Percentiles rank a stretch among this genome's conserved stretches.
Conservation (phyloP, 2,797 vertebrate species). For the Rhinogobio ventralis region DNA sequence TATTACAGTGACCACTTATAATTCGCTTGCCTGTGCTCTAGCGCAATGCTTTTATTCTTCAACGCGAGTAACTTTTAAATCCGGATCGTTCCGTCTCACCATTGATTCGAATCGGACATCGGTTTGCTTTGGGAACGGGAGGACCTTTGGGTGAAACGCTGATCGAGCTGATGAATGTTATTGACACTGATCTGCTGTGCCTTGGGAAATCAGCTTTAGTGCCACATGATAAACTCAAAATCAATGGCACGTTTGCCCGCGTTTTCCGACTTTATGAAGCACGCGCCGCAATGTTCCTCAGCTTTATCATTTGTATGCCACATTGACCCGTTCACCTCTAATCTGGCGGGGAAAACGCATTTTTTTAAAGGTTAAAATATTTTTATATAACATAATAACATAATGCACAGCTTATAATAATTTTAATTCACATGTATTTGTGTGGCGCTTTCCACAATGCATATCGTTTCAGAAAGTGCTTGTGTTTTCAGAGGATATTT, state of each 20-base stretch:
- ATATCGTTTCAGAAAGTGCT: too few relatives aligned
- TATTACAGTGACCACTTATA: neutral
- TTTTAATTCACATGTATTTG: too few relatives aligned
- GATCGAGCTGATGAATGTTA: constrained; percentile 83
- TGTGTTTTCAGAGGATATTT: neutral
- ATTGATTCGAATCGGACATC: constrained; percentile 70
- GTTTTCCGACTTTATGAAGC: constrained; percentile 80
- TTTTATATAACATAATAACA: too few relatives aligned
- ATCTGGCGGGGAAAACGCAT: constrained; percentile 70
- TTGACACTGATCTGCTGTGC: constrained; percentile 86
- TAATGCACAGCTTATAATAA: too few relatives aligned
- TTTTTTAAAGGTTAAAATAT: neutral
- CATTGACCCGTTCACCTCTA: constrained; percentile 74
- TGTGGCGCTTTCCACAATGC: too few relatives aligned
- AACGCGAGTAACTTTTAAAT: constrained; percentile 22
- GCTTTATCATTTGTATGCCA: constrained; percentile 78
- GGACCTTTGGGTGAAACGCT: constrained; percentile 81
- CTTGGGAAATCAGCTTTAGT: constrained; percentile 87
- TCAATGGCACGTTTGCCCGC: constrained; percentile 83
- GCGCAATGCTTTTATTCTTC: neutral
- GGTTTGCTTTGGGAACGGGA: constrained; percentile 80
- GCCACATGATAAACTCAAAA: constrained; percentile 85
- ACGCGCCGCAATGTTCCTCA: constrained; percentile 67
- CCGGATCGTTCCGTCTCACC: constrained; percentile 34
- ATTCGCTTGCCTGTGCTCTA: too few relatives aligned